Evolutionary conservation across 2,888 invertebrate genomes (phyloP), one percentile per base, ranked within the genome.

Genomic region (Noctua pronuba): DNA sequence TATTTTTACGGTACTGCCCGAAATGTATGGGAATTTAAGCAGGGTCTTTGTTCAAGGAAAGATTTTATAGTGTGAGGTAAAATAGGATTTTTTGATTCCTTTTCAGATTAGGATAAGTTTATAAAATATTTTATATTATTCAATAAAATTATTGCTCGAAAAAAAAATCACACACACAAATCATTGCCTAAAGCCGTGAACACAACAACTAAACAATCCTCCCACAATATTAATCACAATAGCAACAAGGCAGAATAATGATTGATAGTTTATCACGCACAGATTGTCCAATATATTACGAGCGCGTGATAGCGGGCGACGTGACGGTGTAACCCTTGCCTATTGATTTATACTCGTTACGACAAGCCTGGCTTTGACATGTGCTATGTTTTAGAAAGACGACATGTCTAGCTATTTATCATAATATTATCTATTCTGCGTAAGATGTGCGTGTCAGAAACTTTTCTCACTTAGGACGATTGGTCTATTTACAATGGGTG

Each of bases 311-410:
- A 75, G 65, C 64, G 65, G 24, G 67, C 46, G 73, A 80, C 78
- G 70, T 75, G 82, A 67, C 78, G 76, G 64, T 77, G 77, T 73
- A 69, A 60, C 76, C 73, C 66, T 76, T 66, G 76, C 71, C 74
- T 79, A 88, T 88, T 88, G 85, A 88, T 87, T 88, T 87, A 84
- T 86, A 76, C 71, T 67, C 64, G 77, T 69, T 72, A 73, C 80
- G 55, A 77, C 73, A 62, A 73, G 52, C 64, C 73, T 80, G 79
- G 38, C 60, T 77, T 62, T 87, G 88, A 87, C 80, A 75, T 52
- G 80, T 70, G 72, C 41, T 77, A 60, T 75, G 72, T 77, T 77
- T 82, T 75, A 49, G 74, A 64, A 66, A 41, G 73, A 38, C 58
- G 11, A 5, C 24, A 28, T 38, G 16, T 38, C 35, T 46, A 58